These are phyloP conservation scores for Zingel zingel DNA, from an alignment of 2,113 vertebrate genomes.

Conservation along the genomic window DNA sequence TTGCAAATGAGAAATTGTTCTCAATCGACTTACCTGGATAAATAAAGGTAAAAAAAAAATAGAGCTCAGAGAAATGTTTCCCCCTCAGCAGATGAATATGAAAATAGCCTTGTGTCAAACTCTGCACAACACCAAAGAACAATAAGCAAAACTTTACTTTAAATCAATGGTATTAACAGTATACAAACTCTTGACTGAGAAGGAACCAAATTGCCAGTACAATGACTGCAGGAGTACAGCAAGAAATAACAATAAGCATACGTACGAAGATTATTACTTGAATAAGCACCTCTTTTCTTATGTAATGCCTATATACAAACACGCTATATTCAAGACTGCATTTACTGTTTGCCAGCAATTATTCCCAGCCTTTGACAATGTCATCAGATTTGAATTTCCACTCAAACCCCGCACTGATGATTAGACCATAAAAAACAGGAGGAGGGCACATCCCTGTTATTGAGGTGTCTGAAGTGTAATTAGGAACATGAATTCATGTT, in stretches of 20 bases:
- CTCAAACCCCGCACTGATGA: constrained; percentile 14
- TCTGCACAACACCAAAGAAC: not conserved
- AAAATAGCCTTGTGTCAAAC: not conserved
- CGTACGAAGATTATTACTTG: not conserved
- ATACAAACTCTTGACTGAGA: not conserved
- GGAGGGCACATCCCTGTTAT: constrained; percentile 7
- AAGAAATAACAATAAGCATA: not conserved
- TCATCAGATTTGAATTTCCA: constrained; percentile 21
- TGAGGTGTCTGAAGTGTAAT: constrained; percentile 15
- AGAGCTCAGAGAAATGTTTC: not conserved
- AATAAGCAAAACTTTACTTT: not conserved
- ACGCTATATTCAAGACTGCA: constrained; percentile 22
- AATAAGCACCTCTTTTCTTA: constrained; percentile 6
- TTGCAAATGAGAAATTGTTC: no score
- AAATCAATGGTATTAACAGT: not conserved
- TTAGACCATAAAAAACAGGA: not conserved
- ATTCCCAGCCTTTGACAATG: constrained; percentile 19
- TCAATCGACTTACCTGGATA: no score
- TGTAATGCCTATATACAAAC: constrained; percentile 5
- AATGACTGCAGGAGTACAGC: not conserved
- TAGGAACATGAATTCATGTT: constrained; percentile 25
- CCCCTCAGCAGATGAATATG: not conserved
- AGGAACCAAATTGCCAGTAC: not conserved
- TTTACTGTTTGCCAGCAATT: constrained; percentile 30
- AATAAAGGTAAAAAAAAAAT: not conserved